A percentile compares a stretch with the other conserved stretches of the same genome.
Conservation (phyloP, 2,113 vertebrate genomes). For the Gnathonemus echidnorhynchus region DNA sequence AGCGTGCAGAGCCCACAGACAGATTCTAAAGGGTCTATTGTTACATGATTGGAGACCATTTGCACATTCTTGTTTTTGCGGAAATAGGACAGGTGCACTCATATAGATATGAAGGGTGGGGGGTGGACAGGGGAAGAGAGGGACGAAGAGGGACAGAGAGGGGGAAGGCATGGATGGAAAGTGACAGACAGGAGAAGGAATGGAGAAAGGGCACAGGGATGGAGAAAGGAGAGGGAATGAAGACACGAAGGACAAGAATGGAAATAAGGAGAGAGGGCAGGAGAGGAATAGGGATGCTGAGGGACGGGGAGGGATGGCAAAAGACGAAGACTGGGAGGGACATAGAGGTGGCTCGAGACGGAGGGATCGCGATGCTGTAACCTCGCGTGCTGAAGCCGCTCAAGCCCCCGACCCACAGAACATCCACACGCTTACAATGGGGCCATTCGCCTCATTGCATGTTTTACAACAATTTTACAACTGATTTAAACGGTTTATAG, state of each 20-base stretch:
- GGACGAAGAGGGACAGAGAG: background rate
- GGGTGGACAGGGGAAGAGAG: background rate
- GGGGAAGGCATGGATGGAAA: background rate
- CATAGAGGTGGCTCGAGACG: background rate
- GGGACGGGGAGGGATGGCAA: background rate
- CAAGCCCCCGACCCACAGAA: background rate
- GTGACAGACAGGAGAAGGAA: background rate
- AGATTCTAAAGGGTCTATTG: background rate
- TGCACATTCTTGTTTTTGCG: background rate
- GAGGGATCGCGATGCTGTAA: background rate
- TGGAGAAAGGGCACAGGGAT: background rate
- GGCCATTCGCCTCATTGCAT: background rate
- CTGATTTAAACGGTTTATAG: background rate
- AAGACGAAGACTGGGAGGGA: background rate
- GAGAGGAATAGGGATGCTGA: background rate
- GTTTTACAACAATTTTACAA: background rate
- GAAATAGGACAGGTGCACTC: background rate
- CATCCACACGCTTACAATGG: background rate
- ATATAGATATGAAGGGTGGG: background rate
- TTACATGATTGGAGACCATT: background rate
- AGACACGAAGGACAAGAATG: background rate
- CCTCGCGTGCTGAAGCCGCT: background rate
- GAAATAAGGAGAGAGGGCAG: background rate
- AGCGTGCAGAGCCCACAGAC: background rate
- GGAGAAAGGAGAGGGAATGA: background rate